Base-by-base conservation (phyloP, 1,140 invertebrate species). In the Papilio aristodemus region DNA sequence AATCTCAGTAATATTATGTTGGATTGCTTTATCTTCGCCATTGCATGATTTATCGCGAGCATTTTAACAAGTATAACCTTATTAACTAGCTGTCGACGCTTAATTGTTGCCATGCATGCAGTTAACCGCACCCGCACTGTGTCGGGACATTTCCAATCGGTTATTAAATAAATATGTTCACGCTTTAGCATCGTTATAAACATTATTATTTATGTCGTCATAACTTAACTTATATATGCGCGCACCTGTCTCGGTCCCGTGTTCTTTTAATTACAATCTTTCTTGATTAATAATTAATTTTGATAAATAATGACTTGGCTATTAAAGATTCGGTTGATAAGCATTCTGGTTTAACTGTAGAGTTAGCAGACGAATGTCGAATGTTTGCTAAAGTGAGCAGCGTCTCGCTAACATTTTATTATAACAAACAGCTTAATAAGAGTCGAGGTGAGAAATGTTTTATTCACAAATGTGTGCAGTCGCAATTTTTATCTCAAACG, bases 21-120 rank as follows among this genome's bases (percentile, higher is more conserved):
- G 64, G 63, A 69, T 46, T 70, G 75, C 71, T 73, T 74, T 57
- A 67, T 71, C 68, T 67, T 72, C 66, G 58, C 60, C 50, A 68
- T 73, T 74, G 62, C 71, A 62, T 78, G 57, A 70, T 69, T 43
- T 59, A 37, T 50, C 27, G 37, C 37, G 27, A 63, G 36, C 59
- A 62, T 62, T 39, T 37, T 62, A 62, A 36, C 59, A 62, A 38
- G 38, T 62, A 62, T 62, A 10, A 19, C 36, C 59, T 62, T 62
- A 66, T 32, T 66, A 66, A 66, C 22, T 46, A 66, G 63, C 43
- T 66, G 41, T 36, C 43, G 25, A 43, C 41, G 25, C 59, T 17
- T 62, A 62, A 62, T 62, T 62, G 32, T 62, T 37, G 59, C 59
- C 14, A 62, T 62, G 59, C 59, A 62, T 62, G 59, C 59, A 38